phyloP scores from a whole-genome alignment of 1,140 invertebrate genomes.

The Macrocentrus cingulum region DNA sequence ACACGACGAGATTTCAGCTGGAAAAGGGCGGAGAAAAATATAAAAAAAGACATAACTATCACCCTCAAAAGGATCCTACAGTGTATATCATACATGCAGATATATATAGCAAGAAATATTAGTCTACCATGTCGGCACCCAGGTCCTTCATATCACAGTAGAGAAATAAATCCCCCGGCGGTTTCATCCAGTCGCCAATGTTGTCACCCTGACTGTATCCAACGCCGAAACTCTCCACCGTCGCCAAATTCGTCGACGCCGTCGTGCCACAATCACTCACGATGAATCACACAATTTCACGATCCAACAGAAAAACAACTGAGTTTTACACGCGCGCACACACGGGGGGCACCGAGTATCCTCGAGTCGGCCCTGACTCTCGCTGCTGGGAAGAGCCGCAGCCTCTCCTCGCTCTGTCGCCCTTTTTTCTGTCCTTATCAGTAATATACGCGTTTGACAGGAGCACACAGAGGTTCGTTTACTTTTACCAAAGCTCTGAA shows the following conservation, averaged over 20 bases:
- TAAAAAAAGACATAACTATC: too few relatives aligned
- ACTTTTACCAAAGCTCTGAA: too few relatives aligned
- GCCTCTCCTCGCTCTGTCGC: conserved; percentile 14
- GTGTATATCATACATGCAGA: too few relatives aligned
- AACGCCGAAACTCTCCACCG: conserved; percentile 60
- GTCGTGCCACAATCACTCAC: conserved; percentile 24
- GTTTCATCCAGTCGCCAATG: conserved; percentile 65
- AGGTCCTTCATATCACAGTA: conserved; percentile 73
- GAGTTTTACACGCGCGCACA: not conserved
- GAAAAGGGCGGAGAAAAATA: too few relatives aligned
- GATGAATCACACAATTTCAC: not conserved
- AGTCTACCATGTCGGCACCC: conserved; percentile 70
- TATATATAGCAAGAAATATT: too few relatives aligned
- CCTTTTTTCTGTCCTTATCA: conserved; percentile 1
- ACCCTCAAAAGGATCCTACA: too few relatives aligned
- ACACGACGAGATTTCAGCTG: too few relatives aligned
- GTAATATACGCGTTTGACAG: conserved; percentile 21
- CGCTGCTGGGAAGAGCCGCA: conserved; percentile 4
- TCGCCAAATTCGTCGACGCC: conserved; percentile 49
- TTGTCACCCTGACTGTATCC: conserved; percentile 51
- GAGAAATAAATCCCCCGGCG: conserved; percentile 70
- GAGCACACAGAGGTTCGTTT: too few relatives aligned
- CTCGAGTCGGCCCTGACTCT: conserved; percentile 6
- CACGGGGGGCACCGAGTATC: not conserved
- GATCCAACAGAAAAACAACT: not conserved